Base-by-base conservation (phyloP, 1,140 invertebrate species). In the Elymnias hypermnestra region DNA sequence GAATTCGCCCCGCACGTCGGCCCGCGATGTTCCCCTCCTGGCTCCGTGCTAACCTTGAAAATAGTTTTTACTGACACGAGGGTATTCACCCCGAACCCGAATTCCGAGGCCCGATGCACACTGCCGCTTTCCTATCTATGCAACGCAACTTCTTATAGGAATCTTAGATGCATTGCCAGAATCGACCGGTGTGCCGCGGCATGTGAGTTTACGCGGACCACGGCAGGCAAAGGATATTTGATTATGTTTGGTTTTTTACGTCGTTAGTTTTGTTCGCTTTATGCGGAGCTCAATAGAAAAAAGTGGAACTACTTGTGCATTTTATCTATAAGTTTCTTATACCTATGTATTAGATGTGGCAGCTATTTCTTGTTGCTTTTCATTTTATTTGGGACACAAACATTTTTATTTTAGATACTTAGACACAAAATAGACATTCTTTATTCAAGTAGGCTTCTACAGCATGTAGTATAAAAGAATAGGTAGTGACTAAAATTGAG, bases 51-150 rank as follows among this genome's bases (percentile, higher is more conserved):
- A 84, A 82, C 81, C 81, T 84, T 84, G 81, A 84, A 84, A 84
- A 84, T 82, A 82, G 81, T 84, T 84, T 83, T 83, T 84, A 84
- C 78, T 67, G 70, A 66, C 74, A 64, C 45, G 74, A 84, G 81
- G 81, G 81, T 84, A 84, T 84, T 84, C 81, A 84, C 81, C 81
- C 78, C 81, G 71, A 77, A 77, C 75, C 78, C 78, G 64, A 81
- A 84, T 81, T 84, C 74, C 70, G 62, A 56, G 63, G 61, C 63
- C 55, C 46, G 64, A 49, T 65, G 58, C 74, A 82, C 81, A 81
- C 76, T 59, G 59, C 61, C 57, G 57, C 57, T 58, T 72, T 76
- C 57, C 53, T 59, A 50, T 33, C 40, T 18, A 49, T 54, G 52
- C 66, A 48, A 37, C 46, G 37, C 28, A 69, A 57, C 57, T 67